Conservation (phyloP, 2,797 vertebrate genomes). For the Peromyscus aztecus region DNA sequence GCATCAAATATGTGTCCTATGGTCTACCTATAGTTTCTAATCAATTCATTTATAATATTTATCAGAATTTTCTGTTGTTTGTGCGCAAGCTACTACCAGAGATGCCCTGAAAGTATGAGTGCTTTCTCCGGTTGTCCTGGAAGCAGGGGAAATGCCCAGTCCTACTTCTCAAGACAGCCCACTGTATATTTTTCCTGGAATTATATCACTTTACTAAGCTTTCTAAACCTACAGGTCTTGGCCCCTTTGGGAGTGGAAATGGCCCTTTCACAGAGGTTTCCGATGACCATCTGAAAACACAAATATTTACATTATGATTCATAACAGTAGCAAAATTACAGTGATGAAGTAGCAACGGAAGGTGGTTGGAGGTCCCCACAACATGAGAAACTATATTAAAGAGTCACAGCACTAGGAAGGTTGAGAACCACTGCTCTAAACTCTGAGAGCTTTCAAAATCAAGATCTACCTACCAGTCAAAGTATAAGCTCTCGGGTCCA, state of each 20-base stretch:
- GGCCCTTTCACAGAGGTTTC: neutral
- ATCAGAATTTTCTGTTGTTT: neutral
- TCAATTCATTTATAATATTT: neutral
- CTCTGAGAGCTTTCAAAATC: neutral
- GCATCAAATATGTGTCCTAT: neutral
- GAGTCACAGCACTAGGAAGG: neutral
- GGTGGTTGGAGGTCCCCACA: neutral
- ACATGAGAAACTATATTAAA: neutral
- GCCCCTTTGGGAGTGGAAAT: neutral
- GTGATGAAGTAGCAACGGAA: neutral
- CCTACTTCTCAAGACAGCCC: neutral
- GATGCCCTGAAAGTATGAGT: neutral
- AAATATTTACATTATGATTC: neutral
- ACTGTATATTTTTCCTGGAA: neutral
- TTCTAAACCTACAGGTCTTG: neutral
- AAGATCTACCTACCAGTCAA: neutral
- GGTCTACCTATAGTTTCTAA: neutral
- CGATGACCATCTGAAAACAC: neutral
- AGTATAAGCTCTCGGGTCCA: neutral
- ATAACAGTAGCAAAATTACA: neutral
- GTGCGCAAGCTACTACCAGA: neutral
- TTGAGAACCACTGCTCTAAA: neutral
- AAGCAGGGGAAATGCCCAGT: neutral
- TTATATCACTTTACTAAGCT: neutral
- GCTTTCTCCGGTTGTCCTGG: neutral